These are phyloP conservation scores for Fragum whitleyi DNA, from an alignment of 2,888 invertebrate species.

Conservation along the genomic window DNA sequence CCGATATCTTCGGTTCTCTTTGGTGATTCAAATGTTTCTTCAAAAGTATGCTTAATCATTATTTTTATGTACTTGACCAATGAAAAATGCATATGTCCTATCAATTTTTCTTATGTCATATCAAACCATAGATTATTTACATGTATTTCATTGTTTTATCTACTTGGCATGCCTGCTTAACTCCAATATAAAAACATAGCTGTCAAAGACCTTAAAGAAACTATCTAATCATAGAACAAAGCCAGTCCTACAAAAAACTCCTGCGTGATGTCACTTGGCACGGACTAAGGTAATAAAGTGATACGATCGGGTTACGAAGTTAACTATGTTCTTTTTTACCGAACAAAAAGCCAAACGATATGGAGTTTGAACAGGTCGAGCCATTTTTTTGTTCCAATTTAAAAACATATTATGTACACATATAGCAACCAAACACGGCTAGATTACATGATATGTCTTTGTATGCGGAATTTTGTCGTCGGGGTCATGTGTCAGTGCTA, in stretches of 20 bases:
- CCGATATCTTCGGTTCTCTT: too few relatives aligned
- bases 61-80: too few relatives aligned
- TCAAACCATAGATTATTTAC: background rate
- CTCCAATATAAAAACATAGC: background rate
- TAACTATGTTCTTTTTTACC: constrained; percentile 9
- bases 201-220: constrained; percentile 13
- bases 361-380: background rate
- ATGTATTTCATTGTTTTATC: constrained; percentile 10
- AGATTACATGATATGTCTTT: constrained; percentile 20
- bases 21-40: too few relatives aligned
- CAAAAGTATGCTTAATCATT: too few relatives aligned
- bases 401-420: background rate
- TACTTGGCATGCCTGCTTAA: constrained; percentile 22
- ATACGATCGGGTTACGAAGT: background rate
- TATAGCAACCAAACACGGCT: background rate
- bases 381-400: background rate
- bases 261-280: background rate
- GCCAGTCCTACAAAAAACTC: constrained; percentile 12
- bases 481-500: constrained; percentile 24
- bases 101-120: background rate
- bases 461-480: constrained; percentile 16
- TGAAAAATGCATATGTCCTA: background rate
- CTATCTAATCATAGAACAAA: constrained; percentile 8
- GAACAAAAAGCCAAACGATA: constrained; percentile 2
- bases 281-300: background rate